phyloP scores from a whole-genome alignment of 1,140 invertebrate genomes.

The Capitella teleta region DNA sequence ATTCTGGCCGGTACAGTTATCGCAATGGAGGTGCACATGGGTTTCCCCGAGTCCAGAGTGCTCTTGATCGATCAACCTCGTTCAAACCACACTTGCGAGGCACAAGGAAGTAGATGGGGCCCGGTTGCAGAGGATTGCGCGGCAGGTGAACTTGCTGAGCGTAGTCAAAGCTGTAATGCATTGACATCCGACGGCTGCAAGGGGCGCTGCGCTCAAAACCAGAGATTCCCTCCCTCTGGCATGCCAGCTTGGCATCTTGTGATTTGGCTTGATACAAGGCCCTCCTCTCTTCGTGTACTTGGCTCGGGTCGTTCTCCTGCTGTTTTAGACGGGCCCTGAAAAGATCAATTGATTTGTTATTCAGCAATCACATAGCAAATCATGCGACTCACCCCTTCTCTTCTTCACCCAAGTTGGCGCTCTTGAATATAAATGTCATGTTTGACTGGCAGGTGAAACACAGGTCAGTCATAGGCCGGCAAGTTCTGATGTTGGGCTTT shows the following conservation, averaged over 20 bases:
- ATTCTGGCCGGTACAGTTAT: slow-evolving; percentile 17
- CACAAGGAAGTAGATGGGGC: slow-evolving; percentile 1
- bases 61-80: slow-evolving; percentile 16
- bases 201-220: not conserved
- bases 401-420: no score
- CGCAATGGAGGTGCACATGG: slow-evolving; percentile 8
- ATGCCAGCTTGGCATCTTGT: slow-evolving; percentile 1
- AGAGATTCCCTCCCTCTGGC: not conserved
- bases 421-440: no score
- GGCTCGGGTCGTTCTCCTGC: slow-evolving; percentile 12
- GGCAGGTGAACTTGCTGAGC: slow-evolving; percentile 8
- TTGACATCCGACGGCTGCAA: slow-evolving; percentile 4
- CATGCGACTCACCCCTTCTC: no score
- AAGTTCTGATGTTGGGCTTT: no score
- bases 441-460: no score
- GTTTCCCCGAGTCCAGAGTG: slow-evolving; percentile 15
- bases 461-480: no score
- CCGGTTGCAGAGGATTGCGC: slow-evolving; percentile 1
- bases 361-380: no score
- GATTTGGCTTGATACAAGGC: slow-evolving; percentile 11
- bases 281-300: slow-evolving; percentile 5
- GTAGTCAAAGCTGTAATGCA: slow-evolving; percentile 10
- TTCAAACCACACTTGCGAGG: slow-evolving; percentile 12
- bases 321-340: no score
- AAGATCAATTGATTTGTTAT: no score